Evolutionary conservation across 2,797 vertebrate genomes (phyloP).

Genomic region (Podargus strigoides): DNA sequence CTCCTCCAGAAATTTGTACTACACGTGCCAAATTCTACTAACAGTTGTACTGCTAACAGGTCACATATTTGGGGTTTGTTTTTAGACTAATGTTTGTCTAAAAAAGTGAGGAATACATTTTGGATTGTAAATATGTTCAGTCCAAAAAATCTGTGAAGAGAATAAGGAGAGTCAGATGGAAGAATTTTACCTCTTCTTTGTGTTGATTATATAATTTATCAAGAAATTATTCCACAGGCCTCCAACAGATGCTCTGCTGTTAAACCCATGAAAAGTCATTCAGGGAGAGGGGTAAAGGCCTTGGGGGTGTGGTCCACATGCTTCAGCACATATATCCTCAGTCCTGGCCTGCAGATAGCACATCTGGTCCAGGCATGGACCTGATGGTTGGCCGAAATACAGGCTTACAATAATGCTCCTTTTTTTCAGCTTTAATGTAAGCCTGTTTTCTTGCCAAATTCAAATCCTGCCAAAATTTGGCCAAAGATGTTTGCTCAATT

Average conservation of each 20-base stretch:
- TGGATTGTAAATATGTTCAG: slow-evolving; percentile 19
- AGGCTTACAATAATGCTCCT: slow-evolving; percentile 61
- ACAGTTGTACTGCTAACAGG: slow-evolving; percentile 17
- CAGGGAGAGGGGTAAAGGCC: slow-evolving; percentile 58
- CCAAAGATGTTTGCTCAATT: slow-evolving; percentile 29
- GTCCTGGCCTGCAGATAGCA: slow-evolving; percentile 60
- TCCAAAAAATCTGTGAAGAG: slow-evolving; percentile 31
- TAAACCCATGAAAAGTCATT: slow-evolving; percentile 64
- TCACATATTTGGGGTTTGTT: slow-evolving; percentile 22
- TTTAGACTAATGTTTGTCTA: slow-evolving; percentile 43
- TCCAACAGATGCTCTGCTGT: slow-evolving; percentile 63
- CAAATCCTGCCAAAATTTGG: slow-evolving; percentile 61
- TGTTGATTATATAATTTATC: slow-evolving; percentile 59
- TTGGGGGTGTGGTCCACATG: slow-evolving; percentile 63
- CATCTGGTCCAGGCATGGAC: slow-evolving; percentile 66
- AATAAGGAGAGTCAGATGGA: slow-evolving; percentile 50
- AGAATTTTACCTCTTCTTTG: slow-evolving; percentile 56
- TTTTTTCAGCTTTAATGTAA: slow-evolving; percentile 65
- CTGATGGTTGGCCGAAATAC: slow-evolving; percentile 57
- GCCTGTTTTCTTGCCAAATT: slow-evolving; percentile 51
- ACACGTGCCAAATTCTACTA: slow-evolving; percentile 1
- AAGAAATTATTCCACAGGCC: slow-evolving; percentile 51
- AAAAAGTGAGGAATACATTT: slow-evolving; percentile 38
- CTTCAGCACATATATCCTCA: slow-evolving; percentile 59
- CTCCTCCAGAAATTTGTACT: slow-evolving; percentile 30